A percentile compares a stretch with the other conserved stretches of the same genome.
phyloP scores from a whole-genome alignment of 1,140 invertebrate species.

The Calycopis cecrops region DNA sequence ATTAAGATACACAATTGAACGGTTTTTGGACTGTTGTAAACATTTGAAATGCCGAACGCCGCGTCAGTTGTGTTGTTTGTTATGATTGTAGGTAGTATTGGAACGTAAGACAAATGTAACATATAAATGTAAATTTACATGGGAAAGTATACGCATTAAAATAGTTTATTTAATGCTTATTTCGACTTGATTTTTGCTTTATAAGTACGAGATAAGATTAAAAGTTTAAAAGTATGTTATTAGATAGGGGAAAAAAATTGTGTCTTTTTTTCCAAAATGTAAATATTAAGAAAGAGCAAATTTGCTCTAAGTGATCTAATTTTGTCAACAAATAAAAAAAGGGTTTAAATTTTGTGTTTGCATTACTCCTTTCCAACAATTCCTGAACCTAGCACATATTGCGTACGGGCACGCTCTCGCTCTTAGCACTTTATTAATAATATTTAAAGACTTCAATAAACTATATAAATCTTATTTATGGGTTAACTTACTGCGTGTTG shows the following conservation, averaged over 20 bases:
- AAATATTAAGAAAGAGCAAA: slow-evolving; percentile 3
- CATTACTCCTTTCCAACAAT: not conserved
- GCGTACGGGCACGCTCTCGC: no score
- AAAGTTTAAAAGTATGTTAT: slow-evolving; percentile 16
- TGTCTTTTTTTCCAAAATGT: slow-evolving; percentile 9
- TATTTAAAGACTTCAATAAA: no score
- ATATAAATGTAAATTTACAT: slow-evolving; percentile 45
- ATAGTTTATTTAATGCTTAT: slow-evolving; percentile 55
- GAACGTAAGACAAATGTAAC: slow-evolving; percentile 2
- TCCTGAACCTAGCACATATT: no score
- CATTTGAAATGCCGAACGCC: not conserved
- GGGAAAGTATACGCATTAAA: slow-evolving; percentile 69
- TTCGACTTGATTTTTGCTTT: slow-evolving; percentile 27
- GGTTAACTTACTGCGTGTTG: no score
- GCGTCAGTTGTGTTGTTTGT: not conserved
- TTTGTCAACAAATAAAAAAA: slow-evolving; percentile 10
- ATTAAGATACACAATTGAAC: slow-evolving; percentile 23
- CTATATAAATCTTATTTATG: no score
- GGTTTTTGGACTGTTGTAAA: not conserved
- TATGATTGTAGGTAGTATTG: not conserved
- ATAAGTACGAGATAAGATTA: slow-evolving; percentile 25
- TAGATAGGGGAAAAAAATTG: slow-evolving; percentile 18
- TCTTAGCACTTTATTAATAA: no score
- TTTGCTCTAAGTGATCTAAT: slow-evolving; percentile 7
- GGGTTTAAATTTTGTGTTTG: not conserved